Evolutionary conservation across 2,113 vertebrate species (phyloP), one percentile per base, ranked within the genome.

Genomic region (Tenrec ecaudatus): DNA sequence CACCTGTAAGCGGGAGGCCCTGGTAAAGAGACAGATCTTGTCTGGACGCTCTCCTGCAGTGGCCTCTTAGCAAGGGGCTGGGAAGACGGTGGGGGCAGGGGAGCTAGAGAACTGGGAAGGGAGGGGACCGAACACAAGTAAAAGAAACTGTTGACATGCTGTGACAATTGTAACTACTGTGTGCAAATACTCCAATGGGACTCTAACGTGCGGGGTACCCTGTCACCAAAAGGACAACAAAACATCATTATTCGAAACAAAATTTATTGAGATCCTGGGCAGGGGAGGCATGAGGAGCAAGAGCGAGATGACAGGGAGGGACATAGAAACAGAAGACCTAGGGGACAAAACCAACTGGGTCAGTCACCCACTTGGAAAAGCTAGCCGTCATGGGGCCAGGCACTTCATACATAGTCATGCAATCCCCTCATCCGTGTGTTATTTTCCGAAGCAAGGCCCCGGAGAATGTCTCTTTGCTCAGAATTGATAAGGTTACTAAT

Each of bases 401-500:
- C 38, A 4, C 86, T 90, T 85, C 85, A 38, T 83, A 53, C 93
- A 91, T 29, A 91, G 69, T 88, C 82, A 96, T 66, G 64, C 58
- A 83, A 85, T n/a, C 66, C 58, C 79, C 93, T 96, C 90, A 88
- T 88, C 90, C 64, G 22, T 90, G 88, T 64, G 93, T 88, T 38
- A 40, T 68, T 92, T 82, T 95, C 90, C 77, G 86, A 91, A 86
- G 77, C 82, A 25, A 80, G 90, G 73, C 93, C 93, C 86, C 86
- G 43, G 62, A 73, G 88, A 87, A 86, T 69, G 88, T 81, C 93
- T 95, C 94, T 94, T 95, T 92, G 92, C 93, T 94, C 90, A 86
- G 76, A 88, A 92, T 82, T 96, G 96, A 96, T 96, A 97, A 97
- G 95, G 96, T 97, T 96, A 96, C 93, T 96, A 94, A 96, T 95